Evolutionary conservation across 2,888 invertebrate genomes (phyloP), one percentile per base, ranked within the genome.

Genomic region (Leucania comma): DNA sequence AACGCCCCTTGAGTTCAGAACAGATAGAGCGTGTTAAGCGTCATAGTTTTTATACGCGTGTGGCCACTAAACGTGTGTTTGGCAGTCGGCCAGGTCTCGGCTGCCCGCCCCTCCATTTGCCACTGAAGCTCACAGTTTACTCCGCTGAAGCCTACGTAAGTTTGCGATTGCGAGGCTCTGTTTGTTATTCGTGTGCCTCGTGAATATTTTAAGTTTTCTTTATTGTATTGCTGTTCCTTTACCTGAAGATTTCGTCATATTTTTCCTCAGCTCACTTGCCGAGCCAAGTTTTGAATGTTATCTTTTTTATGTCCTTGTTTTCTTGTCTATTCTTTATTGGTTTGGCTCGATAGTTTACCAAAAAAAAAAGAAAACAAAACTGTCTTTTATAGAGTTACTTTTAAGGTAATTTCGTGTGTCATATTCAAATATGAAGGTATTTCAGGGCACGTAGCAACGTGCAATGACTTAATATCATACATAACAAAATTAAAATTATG

Each of bases 401-500:
- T 48, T 35, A 54, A 26, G 32, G 58, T 58, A 50, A 67, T 59
- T 59, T 72, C 20, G 14, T 53, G 48, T 62, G 4, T 51, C 12
- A 53, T 78, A 63, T 68, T 59, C 24, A 63, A 63, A 60, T 67
- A 42, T 59, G n/a, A 42, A 57, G 56, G 59, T 80, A 68, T 78
- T 64, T 64, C 42, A 32, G 54, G 59, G 51, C 48, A 69, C 72
- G 54, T 64, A 64, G 62, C 68, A 72, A 80, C 74, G 84, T 75
- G 77, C 62, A 72, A 75, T 54, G 70, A 80, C 73, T 76, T 76
- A 80, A 82, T 85, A 84, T 78, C 71, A 80, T 82, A 82, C 66
- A 70, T 70, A 85, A 84, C 82, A 81, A 89, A 90, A 91, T 92
- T 91, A 89, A 91, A 92, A 89, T 92, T 92, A 92, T 92, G 90